Evolutionary conservation across 2,888 invertebrate species (phyloP), one percentile per base, ranked within the genome.

Genomic region (Actias luna): DNA sequence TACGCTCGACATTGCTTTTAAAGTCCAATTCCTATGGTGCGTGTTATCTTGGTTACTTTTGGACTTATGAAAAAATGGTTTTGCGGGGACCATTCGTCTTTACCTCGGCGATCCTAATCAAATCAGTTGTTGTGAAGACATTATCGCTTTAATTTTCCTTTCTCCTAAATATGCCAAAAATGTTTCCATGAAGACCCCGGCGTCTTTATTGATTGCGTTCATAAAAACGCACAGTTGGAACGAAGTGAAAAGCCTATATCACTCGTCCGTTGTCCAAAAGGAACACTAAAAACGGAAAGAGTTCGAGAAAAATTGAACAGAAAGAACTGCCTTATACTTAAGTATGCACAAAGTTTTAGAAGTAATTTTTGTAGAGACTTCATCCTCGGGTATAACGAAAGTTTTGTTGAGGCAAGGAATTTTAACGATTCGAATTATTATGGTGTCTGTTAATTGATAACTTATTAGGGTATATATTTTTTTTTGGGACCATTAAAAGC

Each of bases 291-390:
- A 55, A 29, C 55, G 1, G 55, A 55, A 8, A 16, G n/a, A 55
- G 55, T 55, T 55, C 55, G 55, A 16, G 16, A 52, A 8, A 52
- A 12, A 27, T 27, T 27, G 52, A 52, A 25, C 27, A 16, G 27
- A 55, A 29, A 29, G 25, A 55, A 55, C n/a, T 29, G 55, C 5
- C n/a, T 55, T n/a, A 29, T 14, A 1, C n/a, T 55, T 29, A 29
- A 55, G n/a, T 55, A 29, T 55, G 29, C 55, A 55, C 29, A 55
- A 55, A 10, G n/a, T 29, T 55, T 52, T 42, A 29, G 29, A 27
- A 29, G 55, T n/a, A 55, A 29, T 29, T 55, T 55, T 29, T 27
- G 1, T 16, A 12, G 29, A 12, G 10, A 8, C 10, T 22, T 22
- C 10, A 25, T 25, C 22, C 25, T 8, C 25, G 46, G 46, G 46